Evolutionary conservation across 2,888 invertebrate species (phyloP), one percentile per base, ranked within the genome.

Genomic region (Acronicta leporina): DNA sequence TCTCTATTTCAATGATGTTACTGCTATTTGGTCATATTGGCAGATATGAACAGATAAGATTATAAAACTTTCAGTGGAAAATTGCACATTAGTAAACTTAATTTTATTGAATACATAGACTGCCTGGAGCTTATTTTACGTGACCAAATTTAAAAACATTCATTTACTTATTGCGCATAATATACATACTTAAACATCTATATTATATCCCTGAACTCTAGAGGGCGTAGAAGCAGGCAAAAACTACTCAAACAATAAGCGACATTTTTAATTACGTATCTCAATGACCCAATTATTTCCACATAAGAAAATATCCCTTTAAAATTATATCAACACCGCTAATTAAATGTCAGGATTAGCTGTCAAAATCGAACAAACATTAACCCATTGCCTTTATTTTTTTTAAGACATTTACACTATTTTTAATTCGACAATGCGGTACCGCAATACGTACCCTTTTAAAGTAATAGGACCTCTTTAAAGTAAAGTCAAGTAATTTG

Each of bases 401-500:
- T 82, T 83, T 79, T 35, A 68, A 77, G 84, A 85, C 77, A 87
- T 88, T 87, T 87, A 89, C 89, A 89, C 89, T 85, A 85, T 85
- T 86, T 88, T 88, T 87, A 87, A 89, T 89, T 87, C 64, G 59
- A 83, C 80, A 84, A 83, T 81, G 65, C 61, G 77, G 78, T 77
- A 68, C 70, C 71, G 75, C 72, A 77, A 75, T 77, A 68, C 77
- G 75, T 71, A 68, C 83, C 86, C 85, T 78, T 83, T 87, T 58
- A 9, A n/a, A 58, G 90, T 85, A 90, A 88, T 83, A 81, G 77
- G 87, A 89, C 83, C 88, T 86, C 82, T 79, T 78, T 83, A 77
- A 30, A 83, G 83, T 81, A 70, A 80, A 91, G 90, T 91, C 91
- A 91, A 91, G 91, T 90, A 91, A 91, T 89, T 86, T 81, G 91